These are phyloP conservation scores for Lampris megalopsis DNA, from an alignment of 2,113 vertebrate genomes.

Conservation along the genomic window DNA sequence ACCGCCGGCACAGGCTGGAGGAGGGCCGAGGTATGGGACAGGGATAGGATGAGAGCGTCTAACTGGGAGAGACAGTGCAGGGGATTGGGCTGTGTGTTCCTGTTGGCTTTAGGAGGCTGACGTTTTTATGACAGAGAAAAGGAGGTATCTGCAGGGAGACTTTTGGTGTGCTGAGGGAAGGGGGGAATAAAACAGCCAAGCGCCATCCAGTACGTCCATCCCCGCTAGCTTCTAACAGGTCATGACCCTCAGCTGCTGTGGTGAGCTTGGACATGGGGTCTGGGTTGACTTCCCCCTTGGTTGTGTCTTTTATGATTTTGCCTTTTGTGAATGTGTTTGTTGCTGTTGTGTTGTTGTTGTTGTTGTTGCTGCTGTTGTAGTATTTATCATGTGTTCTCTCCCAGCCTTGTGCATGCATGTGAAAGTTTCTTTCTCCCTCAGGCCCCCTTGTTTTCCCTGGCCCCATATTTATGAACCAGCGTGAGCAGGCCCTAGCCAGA, in stretches of 20 bases:
- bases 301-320: conserved; percentile 69
- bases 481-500: conserved; percentile 99
- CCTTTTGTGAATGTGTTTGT: conserved; percentile 53
- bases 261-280: conserved; percentile 65
- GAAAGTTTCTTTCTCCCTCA: conserved; percentile 98
- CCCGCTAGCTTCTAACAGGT: conserved; percentile 18
- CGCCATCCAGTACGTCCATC: conserved; percentile 22
- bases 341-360: conserved; percentile 72
- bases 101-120: conserved; percentile 2
- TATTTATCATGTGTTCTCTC: conserved; percentile 84
- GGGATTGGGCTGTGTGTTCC: conserved; percentile 2
- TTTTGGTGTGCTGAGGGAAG: background rate
- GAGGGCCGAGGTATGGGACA: conserved; percentile 92
- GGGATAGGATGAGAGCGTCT: conserved; percentile 1
- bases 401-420: conserved; percentile 97
- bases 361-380: conserved; percentile 75
- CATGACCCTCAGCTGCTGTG: conserved; percentile 32
- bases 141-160: conserved; percentile 7
- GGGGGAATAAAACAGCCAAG: conserved; percentile 1
- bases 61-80: background rate
- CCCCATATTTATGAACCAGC: conserved; percentile 99
- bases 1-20: conserved; percentile 93
- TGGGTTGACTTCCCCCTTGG: conserved; percentile 70
- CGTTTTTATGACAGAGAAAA: conserved; percentile 1
- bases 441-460: conserved; percentile 98